Percentiles rank a stretch among this genome's conserved stretches.
Conservation (phyloP, 2,113 vertebrate species). For the Beaufortia kweichowensis region DNA sequence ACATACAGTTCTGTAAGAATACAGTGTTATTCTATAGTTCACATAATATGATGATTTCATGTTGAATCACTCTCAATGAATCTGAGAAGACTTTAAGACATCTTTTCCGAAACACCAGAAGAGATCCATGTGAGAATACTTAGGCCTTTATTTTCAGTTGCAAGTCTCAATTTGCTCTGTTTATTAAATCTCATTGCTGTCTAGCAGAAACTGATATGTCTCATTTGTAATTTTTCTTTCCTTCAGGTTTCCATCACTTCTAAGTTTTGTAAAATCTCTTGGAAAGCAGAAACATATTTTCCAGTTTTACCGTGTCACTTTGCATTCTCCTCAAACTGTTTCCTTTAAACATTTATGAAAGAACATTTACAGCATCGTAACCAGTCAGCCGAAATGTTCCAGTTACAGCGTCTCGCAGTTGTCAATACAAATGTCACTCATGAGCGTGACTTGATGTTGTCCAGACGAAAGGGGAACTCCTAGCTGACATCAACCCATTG, state of each 20-base stretch:
- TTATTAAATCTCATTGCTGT: too few species aligned
- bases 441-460: background rate
- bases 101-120: background rate
- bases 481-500: conserved; percentile 4
- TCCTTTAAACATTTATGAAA: conserved; percentile 11
- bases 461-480: conserved; percentile 30
- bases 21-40: too few species aligned
- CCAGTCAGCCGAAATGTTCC: conserved; percentile 16
- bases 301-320: conserved; percentile 34
- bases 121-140: background rate
- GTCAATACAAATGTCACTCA: conserved; percentile 5
- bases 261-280: background rate
- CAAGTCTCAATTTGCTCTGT: background rate
- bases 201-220: background rate
- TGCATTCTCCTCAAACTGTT: conserved; percentile 16
- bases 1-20: too few species aligned
- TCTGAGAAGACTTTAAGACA: background rate
- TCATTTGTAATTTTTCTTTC: background rate
- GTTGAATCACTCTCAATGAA: too few species aligned
- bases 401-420: background rate
- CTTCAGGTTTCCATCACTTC: background rate
- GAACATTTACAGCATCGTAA: conserved; percentile 21
- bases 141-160: too few species aligned
- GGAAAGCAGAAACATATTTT: conserved; percentile 7
- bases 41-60: too few species aligned